Evolutionary conservation across 2,888 invertebrate species (phyloP).

Genomic region (Exocentrus adspersus): DNA sequence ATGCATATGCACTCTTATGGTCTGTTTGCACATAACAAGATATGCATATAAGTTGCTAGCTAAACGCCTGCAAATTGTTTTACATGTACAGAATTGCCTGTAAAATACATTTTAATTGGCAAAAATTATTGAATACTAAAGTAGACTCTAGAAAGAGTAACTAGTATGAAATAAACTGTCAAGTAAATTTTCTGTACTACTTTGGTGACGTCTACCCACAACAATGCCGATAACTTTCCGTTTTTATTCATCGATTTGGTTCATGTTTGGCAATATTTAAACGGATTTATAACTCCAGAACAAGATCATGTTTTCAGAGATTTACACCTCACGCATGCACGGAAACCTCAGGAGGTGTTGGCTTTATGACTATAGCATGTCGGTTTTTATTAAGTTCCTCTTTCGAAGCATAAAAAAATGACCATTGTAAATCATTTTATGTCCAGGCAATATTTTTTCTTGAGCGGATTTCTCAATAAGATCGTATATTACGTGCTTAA

Average conservation of each 20-base stretch:
- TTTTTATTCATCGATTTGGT: slow-evolving; percentile 43
- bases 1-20: slow-evolving; percentile 30
- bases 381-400: slow-evolving; percentile 48
- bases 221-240: too few species aligned
- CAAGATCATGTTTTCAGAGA: slow-evolving; percentile 53
- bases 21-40: slow-evolving; percentile 27
- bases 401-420: slow-evolving; percentile 30
- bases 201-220: too few species aligned
- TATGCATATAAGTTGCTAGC: slow-evolving; percentile 7
- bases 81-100: neutral
- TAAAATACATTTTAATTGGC: too few species aligned
- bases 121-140: too few species aligned
- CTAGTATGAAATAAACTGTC: too few species aligned
- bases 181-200: too few species aligned
- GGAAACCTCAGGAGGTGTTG: slow-evolving; percentile 53
- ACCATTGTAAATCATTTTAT: slow-evolving; percentile 28
- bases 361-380: slow-evolving; percentile 52
- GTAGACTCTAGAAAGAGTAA: too few species aligned
- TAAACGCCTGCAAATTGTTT: neutral
- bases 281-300: slow-evolving; percentile 54
- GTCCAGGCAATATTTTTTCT: slow-evolving; percentile 6
- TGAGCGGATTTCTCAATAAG: slow-evolving; percentile 8
- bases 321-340: slow-evolving; percentile 53
- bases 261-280: slow-evolving; percentile 50
- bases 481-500: neutral